A percentile compares a stretch with the other conserved stretches of the same genome.
Evolutionary conservation across 2,797 vertebrate species (phyloP).

Genomic region (Eremophila alpestris): DNA sequence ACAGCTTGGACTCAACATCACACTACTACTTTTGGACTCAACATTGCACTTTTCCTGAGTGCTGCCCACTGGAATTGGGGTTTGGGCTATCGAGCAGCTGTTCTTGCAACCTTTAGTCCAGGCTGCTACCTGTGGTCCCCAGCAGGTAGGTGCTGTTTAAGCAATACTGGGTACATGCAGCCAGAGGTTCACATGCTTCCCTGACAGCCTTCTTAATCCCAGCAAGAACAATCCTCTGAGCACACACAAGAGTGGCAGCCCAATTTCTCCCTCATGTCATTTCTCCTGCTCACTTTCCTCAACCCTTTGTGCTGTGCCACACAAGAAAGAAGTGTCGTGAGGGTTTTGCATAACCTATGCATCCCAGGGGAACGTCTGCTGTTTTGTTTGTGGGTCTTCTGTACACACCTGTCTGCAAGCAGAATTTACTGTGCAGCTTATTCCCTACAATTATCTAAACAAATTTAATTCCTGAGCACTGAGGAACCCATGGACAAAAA

Average conservation of each 20-base stretch:
- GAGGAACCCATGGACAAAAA: background rate
- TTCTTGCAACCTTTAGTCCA: background rate
- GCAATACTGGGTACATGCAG: background rate
- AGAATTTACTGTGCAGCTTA: background rate
- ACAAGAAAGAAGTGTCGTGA: background rate
- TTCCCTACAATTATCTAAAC: background rate
- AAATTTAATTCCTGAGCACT: background rate
- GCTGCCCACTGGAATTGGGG: background rate
- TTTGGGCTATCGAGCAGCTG: background rate
- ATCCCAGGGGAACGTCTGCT: background rate
- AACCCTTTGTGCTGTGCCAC: background rate
- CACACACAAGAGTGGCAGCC: background rate
- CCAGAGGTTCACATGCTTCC: background rate
- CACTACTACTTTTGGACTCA: background rate
- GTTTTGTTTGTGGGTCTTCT: background rate
- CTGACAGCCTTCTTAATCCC: background rate
- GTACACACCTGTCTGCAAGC: accelerated
- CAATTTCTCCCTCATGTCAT: background rate
- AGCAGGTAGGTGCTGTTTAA: background rate
- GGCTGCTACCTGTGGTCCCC: background rate
- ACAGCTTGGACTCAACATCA: background rate
- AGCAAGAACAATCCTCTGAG: background rate
- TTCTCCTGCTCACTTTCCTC: background rate
- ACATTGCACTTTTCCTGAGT: accelerated
- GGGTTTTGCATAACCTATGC: background rate